phyloP scores from a whole-genome alignment of 2,888 invertebrate genomes.

The Melieria picta region DNA sequence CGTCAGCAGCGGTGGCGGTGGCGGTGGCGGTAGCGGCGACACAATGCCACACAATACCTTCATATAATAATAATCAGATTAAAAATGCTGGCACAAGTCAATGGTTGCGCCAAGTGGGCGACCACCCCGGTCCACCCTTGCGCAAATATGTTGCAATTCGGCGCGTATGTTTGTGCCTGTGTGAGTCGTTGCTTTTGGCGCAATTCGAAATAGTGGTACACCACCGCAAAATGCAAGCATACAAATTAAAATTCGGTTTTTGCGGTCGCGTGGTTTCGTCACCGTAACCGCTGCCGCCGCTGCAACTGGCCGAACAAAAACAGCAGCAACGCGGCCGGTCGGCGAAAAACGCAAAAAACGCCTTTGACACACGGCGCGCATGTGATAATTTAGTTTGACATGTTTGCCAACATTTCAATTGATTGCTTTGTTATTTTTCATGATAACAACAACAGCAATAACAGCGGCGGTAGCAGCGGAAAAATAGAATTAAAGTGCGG shows the following conservation, averaged over 20 bases:
- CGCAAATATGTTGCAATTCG: slow-evolving; percentile 36
- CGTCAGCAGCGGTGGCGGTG: neutral
- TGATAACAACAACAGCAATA: slow-evolving; percentile 11
- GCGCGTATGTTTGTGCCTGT: neutral
- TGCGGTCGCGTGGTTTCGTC: slow-evolving; percentile 17
- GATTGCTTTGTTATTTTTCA: slow-evolving; percentile 57
- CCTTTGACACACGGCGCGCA: slow-evolving; percentile 23
- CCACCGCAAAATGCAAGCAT: slow-evolving; percentile 29
- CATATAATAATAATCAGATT: slow-evolving; percentile 41
- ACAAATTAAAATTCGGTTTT: slow-evolving; percentile 36
- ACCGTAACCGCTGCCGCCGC: neutral
- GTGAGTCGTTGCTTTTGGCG: neutral
- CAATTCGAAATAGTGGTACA: slow-evolving; percentile 25
- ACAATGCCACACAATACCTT: slow-evolving; percentile 30
- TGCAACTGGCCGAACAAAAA: neutral
- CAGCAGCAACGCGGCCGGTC: neutral
- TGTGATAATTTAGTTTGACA: slow-evolving; percentile 63
- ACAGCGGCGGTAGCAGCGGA: neutral
- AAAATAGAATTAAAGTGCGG: too few relatives aligned
- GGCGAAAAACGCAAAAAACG: neutral
- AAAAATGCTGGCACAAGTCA: slow-evolving; percentile 33
- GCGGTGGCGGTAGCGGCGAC: slow-evolving; percentile 8
- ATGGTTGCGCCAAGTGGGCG: neutral
- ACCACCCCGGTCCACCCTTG: neutral
- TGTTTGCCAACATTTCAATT: slow-evolving; percentile 66